Conservation (phyloP, 2,888 invertebrate species). For the Stomorhina lunata region DNA sequence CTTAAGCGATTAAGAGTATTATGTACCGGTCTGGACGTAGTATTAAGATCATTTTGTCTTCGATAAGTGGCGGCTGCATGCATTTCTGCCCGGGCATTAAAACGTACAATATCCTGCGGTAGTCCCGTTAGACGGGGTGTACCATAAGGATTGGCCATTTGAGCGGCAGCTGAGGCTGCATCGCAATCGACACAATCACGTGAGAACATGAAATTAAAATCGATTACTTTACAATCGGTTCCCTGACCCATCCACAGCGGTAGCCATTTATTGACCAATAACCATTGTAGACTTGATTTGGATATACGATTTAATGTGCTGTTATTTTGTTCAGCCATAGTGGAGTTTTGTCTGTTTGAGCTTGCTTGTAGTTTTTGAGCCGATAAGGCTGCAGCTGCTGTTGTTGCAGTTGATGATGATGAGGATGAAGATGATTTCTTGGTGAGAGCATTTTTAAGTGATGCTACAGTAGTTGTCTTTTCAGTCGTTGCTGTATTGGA, state of each 20-base stretch:
- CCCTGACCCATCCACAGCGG: constrained; percentile 84
- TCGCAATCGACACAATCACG: constrained; percentile 79
- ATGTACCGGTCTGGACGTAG: constrained; percentile 73
- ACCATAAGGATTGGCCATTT: constrained; percentile 75
- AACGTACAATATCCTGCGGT: constrained; percentile 78
- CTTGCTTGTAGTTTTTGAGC: constrained; percentile 38
- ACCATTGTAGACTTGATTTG: constrained; percentile 84
- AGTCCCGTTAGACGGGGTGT: constrained; percentile 72
- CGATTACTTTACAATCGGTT: constrained; percentile 81
- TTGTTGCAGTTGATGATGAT: neutral
- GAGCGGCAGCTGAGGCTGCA: constrained; percentile 72
- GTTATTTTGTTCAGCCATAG: constrained; percentile 71
- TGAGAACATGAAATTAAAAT: constrained; percentile 81
- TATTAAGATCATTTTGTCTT: constrained; percentile 71
- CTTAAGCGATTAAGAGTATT: constrained; percentile 77
- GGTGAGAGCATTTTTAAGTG: constrained; percentile 69
- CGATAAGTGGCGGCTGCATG: constrained; percentile 66
- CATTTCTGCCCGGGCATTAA: constrained; percentile 76
- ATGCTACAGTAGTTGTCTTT: constrained; percentile 52
- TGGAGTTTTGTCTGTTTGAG: constrained; percentile 48
- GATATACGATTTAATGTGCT: constrained; percentile 81
- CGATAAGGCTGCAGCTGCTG: neutral
- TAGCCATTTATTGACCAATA: constrained; percentile 85
- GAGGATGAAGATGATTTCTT: constrained; percentile 69
- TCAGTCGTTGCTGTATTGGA: constrained; percentile 56